Evolutionary conservation across 2,113 vertebrate genomes (phyloP).

Genomic region (Otis tarda): DNA sequence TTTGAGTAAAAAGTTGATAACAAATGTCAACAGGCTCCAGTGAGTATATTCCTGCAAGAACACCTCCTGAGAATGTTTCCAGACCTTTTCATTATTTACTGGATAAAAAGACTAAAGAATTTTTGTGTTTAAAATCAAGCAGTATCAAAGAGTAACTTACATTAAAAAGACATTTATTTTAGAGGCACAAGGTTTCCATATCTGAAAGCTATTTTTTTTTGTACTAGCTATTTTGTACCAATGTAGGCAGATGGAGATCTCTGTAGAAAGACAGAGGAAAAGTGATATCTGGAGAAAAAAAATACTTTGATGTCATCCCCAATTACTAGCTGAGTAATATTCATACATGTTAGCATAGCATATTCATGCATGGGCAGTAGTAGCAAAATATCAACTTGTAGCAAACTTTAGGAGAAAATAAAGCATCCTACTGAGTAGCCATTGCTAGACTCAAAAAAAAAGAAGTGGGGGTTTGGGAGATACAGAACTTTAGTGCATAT

Average conservation of each 20-base stretch:
- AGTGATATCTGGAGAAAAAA: neutral
- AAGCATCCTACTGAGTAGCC: neutral
- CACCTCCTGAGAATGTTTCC: neutral
- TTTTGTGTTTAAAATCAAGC: neutral
- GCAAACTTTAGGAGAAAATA: neutral
- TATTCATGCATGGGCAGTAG: neutral
- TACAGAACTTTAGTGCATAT: neutral
- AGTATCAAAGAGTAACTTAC: neutral
- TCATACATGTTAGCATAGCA: neutral
- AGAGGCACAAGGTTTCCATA: neutral
- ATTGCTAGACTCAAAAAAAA: neutral
- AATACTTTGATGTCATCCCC: neutral
- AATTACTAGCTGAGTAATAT: neutral
- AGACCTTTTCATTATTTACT: neutral
- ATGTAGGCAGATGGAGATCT: neutral
- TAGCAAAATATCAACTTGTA: neutral
- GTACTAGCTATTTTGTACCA: neutral
- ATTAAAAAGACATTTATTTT: neutral
- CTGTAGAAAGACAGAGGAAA: neutral
- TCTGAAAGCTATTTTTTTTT: neutral
- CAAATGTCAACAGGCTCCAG: neutral
- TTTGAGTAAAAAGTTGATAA: neutral
- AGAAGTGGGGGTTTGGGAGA: neutral
- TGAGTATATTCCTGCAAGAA: neutral
- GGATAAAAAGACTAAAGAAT: neutral